A percentile compares a stretch with the other conserved stretches of the same genome.
phyloP scores from a whole-genome alignment of 1,140 invertebrate genomes.

The Protaetia brevitarsis region DNA sequence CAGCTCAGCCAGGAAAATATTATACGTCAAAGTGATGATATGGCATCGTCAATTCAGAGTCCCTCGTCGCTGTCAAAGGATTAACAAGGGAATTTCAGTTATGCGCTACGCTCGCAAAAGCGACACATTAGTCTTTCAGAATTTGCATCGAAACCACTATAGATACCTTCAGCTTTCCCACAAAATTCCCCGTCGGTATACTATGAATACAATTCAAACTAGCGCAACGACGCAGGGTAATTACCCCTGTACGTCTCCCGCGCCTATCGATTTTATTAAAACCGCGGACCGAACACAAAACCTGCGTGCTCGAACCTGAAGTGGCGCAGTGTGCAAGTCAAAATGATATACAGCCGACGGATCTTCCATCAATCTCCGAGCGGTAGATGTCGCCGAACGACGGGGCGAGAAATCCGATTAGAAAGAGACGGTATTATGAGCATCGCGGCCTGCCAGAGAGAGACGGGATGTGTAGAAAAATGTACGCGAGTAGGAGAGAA shows the following conservation, averaged over 20 bases:
- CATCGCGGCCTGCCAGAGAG: background rate
- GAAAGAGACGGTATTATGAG: background rate
- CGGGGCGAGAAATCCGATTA: background rate
- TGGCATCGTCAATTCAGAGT: too few relatives aligned
- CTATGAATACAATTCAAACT: background rate
- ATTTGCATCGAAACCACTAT: too few relatives aligned
- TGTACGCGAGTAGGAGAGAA: background rate
- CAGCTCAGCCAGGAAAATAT: too few relatives aligned
- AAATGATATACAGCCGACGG: slow-evolving; percentile 9
- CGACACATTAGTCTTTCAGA: too few relatives aligned
- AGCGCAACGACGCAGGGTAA: background rate
- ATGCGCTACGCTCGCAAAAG: too few relatives aligned
- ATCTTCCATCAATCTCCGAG: slow-evolving; percentile 9
- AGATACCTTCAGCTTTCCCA: too few relatives aligned
- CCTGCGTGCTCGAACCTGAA: slow-evolving; percentile 4
- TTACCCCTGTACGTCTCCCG: background rate
- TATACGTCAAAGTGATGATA: too few relatives aligned
- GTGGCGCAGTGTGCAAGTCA: slow-evolving; percentile 12
- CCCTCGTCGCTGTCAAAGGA: too few relatives aligned
- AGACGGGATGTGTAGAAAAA: background rate
- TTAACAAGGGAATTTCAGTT: too few relatives aligned
- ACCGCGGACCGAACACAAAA: background rate
- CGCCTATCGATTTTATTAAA: background rate
- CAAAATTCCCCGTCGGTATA: too few relatives aligned
- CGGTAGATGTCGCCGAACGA: background rate